A percentile compares a stretch with the other conserved stretches of the same genome.
These are phyloP conservation scores for Balanococcus diminutus DNA, from an alignment of 2,888 invertebrate genomes.

Conservation along the genomic window DNA sequence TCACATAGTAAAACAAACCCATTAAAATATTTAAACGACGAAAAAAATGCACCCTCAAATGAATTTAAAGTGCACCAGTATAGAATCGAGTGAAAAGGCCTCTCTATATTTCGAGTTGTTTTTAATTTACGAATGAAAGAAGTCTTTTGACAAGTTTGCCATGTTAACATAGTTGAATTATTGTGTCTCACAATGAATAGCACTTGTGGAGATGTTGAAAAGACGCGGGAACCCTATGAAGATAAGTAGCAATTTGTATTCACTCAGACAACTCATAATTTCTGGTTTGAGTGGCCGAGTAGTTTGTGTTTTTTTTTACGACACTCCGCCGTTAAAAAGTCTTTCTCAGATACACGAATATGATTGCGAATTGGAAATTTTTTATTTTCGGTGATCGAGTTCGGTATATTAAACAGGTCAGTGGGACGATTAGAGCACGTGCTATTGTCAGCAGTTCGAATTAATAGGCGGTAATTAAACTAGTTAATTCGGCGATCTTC, in stretches of 20 bases:
- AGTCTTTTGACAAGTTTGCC: constrained; percentile 19
- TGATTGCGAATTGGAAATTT: not conserved
- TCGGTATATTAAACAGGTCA: not conserved
- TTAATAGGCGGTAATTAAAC: not conserved
- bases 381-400: not conserved
- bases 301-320: not conserved
- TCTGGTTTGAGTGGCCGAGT: constrained; percentile 1
- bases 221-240: not conserved
- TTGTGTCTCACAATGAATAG: not conserved
- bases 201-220: constrained; percentile 40
- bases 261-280: constrained; percentile 9
- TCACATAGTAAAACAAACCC: not conserved
- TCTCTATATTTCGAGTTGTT: not conserved
- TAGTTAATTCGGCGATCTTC: not conserved
- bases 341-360: not conserved
- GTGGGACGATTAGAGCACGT: constrained; percentile 32
- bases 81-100: not conserved
- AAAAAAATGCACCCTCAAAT: not conserved
- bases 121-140: constrained; percentile 16
- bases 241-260: constrained; percentile 36
- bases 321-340: not conserved
- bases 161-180: constrained; percentile 5
- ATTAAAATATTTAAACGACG: not conserved
- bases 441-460: not conserved
- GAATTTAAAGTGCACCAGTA: not conserved